Percentiles rank a stretch among this genome's conserved stretches.
Conservation (phyloP, 2,797 vertebrate species). For the Capromys pilorides region DNA sequence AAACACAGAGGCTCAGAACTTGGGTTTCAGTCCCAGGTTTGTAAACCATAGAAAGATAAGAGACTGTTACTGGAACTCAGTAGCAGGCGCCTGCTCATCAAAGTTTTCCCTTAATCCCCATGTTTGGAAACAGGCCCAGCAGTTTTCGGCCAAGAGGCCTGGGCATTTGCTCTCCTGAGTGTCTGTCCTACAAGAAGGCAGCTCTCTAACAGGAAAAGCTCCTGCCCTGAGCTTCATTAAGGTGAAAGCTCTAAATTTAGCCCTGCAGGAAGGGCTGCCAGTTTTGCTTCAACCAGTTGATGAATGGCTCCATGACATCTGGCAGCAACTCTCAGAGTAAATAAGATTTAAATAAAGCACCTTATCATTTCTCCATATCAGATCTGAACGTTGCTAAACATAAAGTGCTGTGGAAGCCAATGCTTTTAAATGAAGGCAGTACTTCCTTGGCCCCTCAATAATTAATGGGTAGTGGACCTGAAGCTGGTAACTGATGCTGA, state of each 20-base stretch:
- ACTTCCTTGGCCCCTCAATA: slow-evolving; percentile 69
- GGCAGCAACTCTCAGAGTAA: background rate
- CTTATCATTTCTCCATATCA: slow-evolving; percentile 51
- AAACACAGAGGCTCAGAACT: background rate
- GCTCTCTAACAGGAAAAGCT: background rate
- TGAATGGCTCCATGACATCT: slow-evolving; percentile 2
- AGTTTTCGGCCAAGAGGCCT: background rate
- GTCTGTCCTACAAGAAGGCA: background rate
- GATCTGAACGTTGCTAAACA: slow-evolving; percentile 70
- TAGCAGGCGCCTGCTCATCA: background rate
- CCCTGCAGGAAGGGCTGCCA: background rate
- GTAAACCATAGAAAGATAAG: background rate
- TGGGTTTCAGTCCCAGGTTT: background rate
- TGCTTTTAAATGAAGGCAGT: slow-evolving; percentile 72
- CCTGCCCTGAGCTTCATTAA: slow-evolving; percentile 40
- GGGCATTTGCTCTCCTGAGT: background rate
- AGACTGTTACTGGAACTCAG: background rate
- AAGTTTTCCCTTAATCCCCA: no score
- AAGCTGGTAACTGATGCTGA: background rate
- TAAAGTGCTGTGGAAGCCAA: slow-evolving; percentile 63
- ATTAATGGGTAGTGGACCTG: slow-evolving; percentile 62
- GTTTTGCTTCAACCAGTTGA: slow-evolving; percentile 34
- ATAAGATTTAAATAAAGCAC: slow-evolving; percentile 63
- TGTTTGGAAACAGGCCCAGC: background rate
- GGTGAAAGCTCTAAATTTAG: slow-evolving; percentile 55